Evolutionary conservation across 2,888 invertebrate species (phyloP), one percentile per base, ranked within the genome.

Genomic region (Callimorpha dominula): DNA sequence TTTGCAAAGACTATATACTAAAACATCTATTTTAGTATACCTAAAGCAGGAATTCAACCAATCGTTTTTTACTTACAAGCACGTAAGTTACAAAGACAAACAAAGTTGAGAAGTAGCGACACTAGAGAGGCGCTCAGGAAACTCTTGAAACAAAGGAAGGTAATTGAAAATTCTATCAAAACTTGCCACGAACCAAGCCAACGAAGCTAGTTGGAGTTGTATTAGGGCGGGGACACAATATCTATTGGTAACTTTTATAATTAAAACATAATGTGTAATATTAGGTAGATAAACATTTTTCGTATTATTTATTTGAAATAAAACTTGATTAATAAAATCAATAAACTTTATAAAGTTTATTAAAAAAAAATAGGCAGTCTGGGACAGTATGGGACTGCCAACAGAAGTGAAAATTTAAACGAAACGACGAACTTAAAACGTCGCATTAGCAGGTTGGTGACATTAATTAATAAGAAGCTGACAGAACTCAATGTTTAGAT

Each of bases 101-200:
- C 78, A 11, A 68, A 81, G 72, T 83, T 76, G 60, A 57, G 76
- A 78, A 83, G 83, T 78, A 80, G 80, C 76, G 78, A 79, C 77
- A 74, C 73, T 74, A 65, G 80, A 82, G 83, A 81, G 82, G 80
- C 84, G 81, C 80, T 83, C 83, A 85, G 87, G 87, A 88, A 91
- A 91, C 92, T 93, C 93, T 90, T 86, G 91, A 91, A 94, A 94
- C 94, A 94, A 94, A 94, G 94, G 93, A 92, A 91, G 94, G 94
- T 95, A 94, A 94, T 95, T 95, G 95, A 95, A 95, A 95, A 95
- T 95, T 95, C 95, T 95, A 95, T 95, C 94, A 95, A 95, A 95
- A 95, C 94, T 95, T 95, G 89, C 90, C 88, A 89, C 89, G 90
- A 93, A 92, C 93, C 92, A 89, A 89, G 88, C 88, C 85, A 84